Conservation (phyloP, 2,888 invertebrate genomes). For the Empis stercorea region DNA sequence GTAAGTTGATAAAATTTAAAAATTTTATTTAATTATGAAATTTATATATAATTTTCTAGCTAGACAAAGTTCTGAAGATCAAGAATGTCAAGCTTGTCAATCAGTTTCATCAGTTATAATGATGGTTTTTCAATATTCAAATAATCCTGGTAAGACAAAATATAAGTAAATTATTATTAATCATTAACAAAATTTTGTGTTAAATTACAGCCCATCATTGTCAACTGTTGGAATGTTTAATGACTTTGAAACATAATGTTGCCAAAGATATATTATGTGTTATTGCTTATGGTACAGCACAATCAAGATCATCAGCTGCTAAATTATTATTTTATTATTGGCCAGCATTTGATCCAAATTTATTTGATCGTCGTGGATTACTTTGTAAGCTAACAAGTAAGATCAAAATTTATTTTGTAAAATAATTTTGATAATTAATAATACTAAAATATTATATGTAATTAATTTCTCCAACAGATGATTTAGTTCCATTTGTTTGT, state of each 20-base stretch:
- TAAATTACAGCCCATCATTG: conserved; percentile 82
- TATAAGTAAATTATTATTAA: too few species aligned
- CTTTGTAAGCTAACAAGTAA: conserved; percentile 78
- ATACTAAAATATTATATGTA: too few species aligned
- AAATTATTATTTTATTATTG: conserved; percentile 97
- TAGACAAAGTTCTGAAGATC: conserved; percentile 54
- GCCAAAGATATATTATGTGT: conserved; percentile 90
- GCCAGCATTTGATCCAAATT: conserved; percentile 92
- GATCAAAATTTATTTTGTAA: too few species aligned
- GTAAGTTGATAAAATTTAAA: too few species aligned
- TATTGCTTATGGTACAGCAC: conserved; percentile 91
- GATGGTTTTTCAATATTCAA: conserved; percentile 95
- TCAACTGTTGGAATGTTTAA: conserved; percentile 88
- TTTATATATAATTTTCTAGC: too few species aligned
- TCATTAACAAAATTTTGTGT: too few species aligned
- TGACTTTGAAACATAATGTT: conserved; percentile 83
- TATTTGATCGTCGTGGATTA: conserved; percentile 78
- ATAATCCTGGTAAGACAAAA: conserved; percentile 60
- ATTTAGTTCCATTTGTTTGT: conserved; percentile 69
- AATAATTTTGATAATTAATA: too few species aligned
- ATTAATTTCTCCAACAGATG: too few species aligned
- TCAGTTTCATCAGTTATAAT: conserved; percentile 88
- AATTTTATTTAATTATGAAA: too few species aligned
- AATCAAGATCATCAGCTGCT: conserved; percentile 87
- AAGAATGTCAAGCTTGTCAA: conserved; percentile 68